Conservation (phyloP, 2,113 vertebrate species). For the Thamnophis sirtalis region DNA sequence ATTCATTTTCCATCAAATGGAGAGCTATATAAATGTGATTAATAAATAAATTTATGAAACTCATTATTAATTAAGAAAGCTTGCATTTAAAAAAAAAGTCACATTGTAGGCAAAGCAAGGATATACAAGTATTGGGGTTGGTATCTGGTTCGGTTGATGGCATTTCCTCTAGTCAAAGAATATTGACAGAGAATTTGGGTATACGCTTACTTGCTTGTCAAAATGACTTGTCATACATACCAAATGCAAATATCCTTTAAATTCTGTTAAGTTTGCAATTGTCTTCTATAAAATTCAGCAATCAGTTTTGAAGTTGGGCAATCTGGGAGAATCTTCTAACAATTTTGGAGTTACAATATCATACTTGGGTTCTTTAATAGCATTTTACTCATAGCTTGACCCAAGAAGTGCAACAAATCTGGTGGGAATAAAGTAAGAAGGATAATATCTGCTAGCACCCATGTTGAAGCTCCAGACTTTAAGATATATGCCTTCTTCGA, state of each 20-base stretch:
- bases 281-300: not conserved
- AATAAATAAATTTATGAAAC: not conserved
- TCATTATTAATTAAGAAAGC: not conserved
- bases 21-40: not conserved
- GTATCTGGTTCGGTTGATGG: not conserved
- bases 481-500: not conserved
- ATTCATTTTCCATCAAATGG: not conserved
- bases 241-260: not conserved
- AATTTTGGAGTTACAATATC: not conserved
- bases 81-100: not conserved
- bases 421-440: not conserved
- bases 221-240: not conserved
- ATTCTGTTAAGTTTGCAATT: not conserved
- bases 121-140: not conserved
- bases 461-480: not conserved
- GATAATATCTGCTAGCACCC: not conserved
- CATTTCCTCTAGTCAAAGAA: not conserved
- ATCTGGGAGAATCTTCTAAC: not conserved
- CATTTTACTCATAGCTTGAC: not conserved
- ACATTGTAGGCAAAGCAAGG: not conserved
- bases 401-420: not conserved
- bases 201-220: not conserved
- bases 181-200: not conserved
- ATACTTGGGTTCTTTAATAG: not conserved
- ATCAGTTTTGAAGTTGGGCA: not conserved